Evolutionary conservation across 2,888 invertebrate species (phyloP), one percentile per base, ranked within the genome.

Genomic region (Coelinius sp.): DNA sequence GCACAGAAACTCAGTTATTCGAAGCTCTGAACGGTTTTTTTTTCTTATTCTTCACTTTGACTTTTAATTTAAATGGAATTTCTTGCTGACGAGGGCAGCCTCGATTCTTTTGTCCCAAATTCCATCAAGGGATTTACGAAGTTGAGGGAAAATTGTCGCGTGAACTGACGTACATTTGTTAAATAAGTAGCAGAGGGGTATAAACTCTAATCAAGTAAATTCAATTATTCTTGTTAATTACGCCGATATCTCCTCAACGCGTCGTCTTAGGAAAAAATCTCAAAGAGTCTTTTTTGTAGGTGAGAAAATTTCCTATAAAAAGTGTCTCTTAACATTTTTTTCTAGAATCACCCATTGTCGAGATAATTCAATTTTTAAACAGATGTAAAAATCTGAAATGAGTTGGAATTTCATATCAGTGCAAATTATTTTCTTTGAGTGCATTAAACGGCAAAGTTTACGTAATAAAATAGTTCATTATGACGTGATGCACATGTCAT

Each of bases 371-470:
- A n/a, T n/a, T n/a, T n/a, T n/a, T n/a, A n/a, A n/a, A n/a, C n/a
- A n/a, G n/a, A n/a, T n/a, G n/a, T n/a, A n/a, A n/a, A n/a, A n/a
- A n/a, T n/a, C n/a, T n/a, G n/a, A n/a, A n/a, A n/a, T n/a, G n/a
- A n/a, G n/a, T n/a, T n/a, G n/a, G n/a, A n/a, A 41, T n/a, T 41
- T 10, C 1, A 2, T n/a, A 41, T 41, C 2, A 10, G 25, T 14
- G 35, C 22, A 38, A 24, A 63, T 63, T 20, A 38, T 14, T 41
- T 20, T 24, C 20, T 17, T 22, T 3, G 14, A 59, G 27, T 24
- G 14, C 10, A 77, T 75, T 77, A 78, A 73, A 76, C 67, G 75
- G 75, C 69, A 49, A 14, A 1, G 8, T 49, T 49, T 49, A 49
- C 46, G 46, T 8, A 49, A 20, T 49, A 1, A 44, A 44, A 2